These are phyloP conservation scores for Zootermopsis nevadensis DNA, from an alignment of 2,888 invertebrate species.

Conservation along the genomic window DNA sequence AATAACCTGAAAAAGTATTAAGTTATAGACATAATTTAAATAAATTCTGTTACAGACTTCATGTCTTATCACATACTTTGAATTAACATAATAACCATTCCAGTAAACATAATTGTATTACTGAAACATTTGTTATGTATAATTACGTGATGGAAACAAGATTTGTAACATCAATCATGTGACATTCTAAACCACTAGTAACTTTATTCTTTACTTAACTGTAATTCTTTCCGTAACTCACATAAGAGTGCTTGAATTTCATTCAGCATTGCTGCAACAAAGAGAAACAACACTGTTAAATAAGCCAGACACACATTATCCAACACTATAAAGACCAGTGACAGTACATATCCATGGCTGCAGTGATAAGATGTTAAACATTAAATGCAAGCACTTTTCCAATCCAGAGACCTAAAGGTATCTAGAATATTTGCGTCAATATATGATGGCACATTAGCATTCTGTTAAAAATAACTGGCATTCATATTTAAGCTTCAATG, in stretches of 20 bases:
- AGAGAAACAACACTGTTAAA: not conserved
- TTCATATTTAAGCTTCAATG: too few species aligned
- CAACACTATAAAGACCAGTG: too few species aligned
- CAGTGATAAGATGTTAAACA: too few species aligned
- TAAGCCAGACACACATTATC: too few species aligned
- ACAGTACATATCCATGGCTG: too few species aligned
- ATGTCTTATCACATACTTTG: not conserved
- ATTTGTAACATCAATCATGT: not conserved
- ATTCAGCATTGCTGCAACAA: constrained; percentile 16
- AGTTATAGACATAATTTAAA: not conserved
- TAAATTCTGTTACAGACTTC: not conserved
- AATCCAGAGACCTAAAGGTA: too few species aligned
- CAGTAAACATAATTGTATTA: not conserved
- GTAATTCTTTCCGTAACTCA: not conserved
- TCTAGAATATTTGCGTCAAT: too few species aligned
- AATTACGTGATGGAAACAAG: not conserved
- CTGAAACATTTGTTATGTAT: not conserved
- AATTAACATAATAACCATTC: not conserved
- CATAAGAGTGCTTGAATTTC: not conserved
- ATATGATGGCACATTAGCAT: too few species aligned
- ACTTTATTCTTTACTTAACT: not conserved
- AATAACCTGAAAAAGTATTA: not conserved
- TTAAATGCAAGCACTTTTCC: too few species aligned
- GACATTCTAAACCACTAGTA: not conserved
- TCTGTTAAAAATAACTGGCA: too few species aligned